Evolutionary conservation across 2,113 vertebrate species (phyloP).

Genomic region (Etheostoma spectabile): DNA sequence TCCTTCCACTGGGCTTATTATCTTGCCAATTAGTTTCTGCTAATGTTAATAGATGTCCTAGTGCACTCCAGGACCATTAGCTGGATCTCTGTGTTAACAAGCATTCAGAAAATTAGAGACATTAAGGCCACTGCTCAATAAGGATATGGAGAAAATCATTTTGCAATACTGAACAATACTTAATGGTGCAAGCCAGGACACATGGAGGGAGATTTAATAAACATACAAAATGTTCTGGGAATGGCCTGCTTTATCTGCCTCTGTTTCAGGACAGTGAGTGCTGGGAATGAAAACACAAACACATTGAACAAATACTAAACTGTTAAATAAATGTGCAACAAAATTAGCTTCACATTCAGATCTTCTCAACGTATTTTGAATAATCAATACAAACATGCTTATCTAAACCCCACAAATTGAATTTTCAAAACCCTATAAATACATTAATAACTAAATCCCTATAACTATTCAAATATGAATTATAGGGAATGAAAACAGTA

Average conservation of each 20-base stretch:
- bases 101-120: conserved; percentile 68
- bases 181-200: conserved; percentile 62
- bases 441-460: neutral
- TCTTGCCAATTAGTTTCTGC: conserved; percentile 80
- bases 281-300: conserved; percentile 15
- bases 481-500: neutral
- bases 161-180: conserved; percentile 68
- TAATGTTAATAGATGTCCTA: conserved; percentile 82
- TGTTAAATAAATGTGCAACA: conserved; percentile 1
- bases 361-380: conserved; percentile 6
- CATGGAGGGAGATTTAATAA: conserved; percentile 63
- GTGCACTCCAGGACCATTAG: conserved; percentile 81
- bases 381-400: neutral
- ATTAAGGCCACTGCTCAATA: conserved; percentile 69
- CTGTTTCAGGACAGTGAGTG: conserved; percentile 14
- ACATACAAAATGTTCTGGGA: conserved; percentile 36
- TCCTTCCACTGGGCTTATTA: conserved; percentile 79
- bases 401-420: neutral
- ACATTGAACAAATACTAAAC: conserved; percentile 18
- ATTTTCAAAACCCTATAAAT: neutral
- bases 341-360: neutral
- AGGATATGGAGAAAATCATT: conserved; percentile 75
- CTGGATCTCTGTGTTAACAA: conserved; percentile 75
- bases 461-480: neutral
- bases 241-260: conserved; percentile 49